Evolutionary conservation across 1,140 invertebrate species (phyloP).

Genomic region (Hesperophylax magnus): DNA sequence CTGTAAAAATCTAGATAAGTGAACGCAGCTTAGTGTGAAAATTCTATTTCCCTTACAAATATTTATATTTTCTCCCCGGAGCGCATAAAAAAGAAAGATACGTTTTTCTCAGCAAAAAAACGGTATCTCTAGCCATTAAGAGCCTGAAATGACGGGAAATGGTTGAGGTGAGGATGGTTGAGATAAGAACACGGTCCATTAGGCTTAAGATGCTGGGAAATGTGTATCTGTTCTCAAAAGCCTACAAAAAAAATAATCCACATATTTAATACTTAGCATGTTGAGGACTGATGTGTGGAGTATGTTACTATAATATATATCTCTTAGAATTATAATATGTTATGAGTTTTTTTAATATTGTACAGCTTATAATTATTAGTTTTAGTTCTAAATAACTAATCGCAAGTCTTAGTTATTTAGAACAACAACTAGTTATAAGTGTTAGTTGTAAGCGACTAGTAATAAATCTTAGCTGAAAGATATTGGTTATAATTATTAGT

Average conservation of each 20-base stretch:
- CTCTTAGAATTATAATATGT: no score
- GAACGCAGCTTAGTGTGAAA: not conserved
- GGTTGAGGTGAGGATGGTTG: slow-evolving; percentile 12
- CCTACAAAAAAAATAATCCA: not conserved
- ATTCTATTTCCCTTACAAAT: slow-evolving; percentile 8
- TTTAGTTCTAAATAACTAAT: no score
- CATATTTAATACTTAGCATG: not conserved
- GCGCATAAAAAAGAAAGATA: not conserved
- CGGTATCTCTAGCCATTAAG: slow-evolving; percentile 24
- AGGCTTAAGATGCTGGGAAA: slow-evolving; percentile 22
- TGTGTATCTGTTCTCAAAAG: slow-evolving; percentile 6
- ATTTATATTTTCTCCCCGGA: not conserved
- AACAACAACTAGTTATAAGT: no score
- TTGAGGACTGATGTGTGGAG: not conserved
- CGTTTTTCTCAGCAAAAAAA: not conserved
- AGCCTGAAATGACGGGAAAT: slow-evolving; percentile 3
- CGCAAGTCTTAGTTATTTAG: no score
- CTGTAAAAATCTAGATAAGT: not conserved
- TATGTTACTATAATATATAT: no score
- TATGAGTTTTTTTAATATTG: no score
- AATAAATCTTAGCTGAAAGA: no score
- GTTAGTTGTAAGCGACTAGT: no score
- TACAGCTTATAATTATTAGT: no score
- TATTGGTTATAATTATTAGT: no score
- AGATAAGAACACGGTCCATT: slow-evolving; percentile 24